phyloP scores from a whole-genome alignment of 2,888 invertebrate genomes.

The Drosophila mettleri region DNA sequence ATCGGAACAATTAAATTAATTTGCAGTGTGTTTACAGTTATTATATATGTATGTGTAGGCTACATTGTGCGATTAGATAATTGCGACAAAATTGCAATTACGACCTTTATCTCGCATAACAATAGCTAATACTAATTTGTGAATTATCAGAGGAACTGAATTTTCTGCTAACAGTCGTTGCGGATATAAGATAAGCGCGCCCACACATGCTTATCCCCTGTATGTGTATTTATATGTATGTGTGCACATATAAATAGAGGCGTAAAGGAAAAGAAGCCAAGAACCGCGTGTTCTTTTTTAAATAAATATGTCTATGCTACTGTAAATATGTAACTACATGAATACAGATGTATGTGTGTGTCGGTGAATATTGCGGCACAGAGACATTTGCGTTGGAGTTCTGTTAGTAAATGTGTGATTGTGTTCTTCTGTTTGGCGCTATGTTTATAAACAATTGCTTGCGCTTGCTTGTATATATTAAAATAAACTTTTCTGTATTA shows the following conservation, averaged over 20 bases:
- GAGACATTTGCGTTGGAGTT: background rate
- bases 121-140: constrained; percentile 26
- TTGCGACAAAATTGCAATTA: constrained; percentile 43
- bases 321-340: background rate
- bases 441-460: constrained; percentile 3
- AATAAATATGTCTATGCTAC: background rate
- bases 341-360: background rate
- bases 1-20: constrained; percentile 15
- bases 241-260: constrained; percentile 12
- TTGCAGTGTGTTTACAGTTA: constrained; percentile 23
- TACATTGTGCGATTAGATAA: constrained; percentile 63
- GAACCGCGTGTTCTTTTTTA: constrained; percentile 26
- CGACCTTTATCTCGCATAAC: constrained; percentile 26
- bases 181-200: constrained; percentile 11
- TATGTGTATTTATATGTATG: background rate
- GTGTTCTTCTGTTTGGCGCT: background rate
- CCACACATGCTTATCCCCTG: constrained; percentile 10
- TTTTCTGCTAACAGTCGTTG: constrained; percentile 29
- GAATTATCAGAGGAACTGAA: constrained; percentile 21
- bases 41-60: background rate
- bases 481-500: background rate
- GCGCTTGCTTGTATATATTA: background rate
- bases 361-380: background rate
- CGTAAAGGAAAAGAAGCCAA: constrained; percentile 13
- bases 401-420: background rate